Conservation (phyloP, 1,140 invertebrate genomes). For the Armadillidium nasatum region DNA sequence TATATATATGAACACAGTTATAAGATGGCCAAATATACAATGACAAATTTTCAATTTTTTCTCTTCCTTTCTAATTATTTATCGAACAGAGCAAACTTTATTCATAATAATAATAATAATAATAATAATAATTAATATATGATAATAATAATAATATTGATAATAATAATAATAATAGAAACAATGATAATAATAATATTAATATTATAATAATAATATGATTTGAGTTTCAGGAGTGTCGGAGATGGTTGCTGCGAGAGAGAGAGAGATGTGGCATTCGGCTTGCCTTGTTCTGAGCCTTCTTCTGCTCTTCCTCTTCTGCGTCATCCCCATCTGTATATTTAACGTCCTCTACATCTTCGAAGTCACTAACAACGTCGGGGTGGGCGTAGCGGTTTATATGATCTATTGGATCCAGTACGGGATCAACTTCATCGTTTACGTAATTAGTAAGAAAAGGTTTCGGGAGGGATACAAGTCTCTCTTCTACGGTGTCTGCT, state of each 20-base stretch:
- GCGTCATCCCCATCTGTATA: constrained; percentile 8
- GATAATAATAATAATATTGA: too few species aligned
- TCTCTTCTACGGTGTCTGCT: not conserved
- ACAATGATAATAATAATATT: too few species aligned
- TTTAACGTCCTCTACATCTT: constrained; percentile 4
- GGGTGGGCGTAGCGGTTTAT: not conserved
- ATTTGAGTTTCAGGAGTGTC: not conserved
- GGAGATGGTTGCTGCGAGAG: not conserved
- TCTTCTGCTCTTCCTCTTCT: not conserved
- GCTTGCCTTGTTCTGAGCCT: not conserved
- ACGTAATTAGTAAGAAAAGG: not conserved
- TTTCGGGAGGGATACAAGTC: not conserved
- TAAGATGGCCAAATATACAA: too few species aligned
- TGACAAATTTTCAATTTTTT: too few species aligned
- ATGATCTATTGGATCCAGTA: constrained; percentile 8
- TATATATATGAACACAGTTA: too few species aligned
- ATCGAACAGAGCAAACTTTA: too few species aligned
- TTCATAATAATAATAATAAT: too few species aligned
- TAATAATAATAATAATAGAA: too few species aligned
- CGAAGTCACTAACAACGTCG: not conserved
- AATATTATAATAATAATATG: too few species aligned
- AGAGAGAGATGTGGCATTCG: not conserved
- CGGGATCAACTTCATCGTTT: constrained; percentile 7
- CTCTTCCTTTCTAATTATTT: too few species aligned
- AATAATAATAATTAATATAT: too few species aligned